Evolutionary conservation across 2,113 vertebrate genomes (phyloP).

Genomic region (Hypomesus transpacificus): DNA sequence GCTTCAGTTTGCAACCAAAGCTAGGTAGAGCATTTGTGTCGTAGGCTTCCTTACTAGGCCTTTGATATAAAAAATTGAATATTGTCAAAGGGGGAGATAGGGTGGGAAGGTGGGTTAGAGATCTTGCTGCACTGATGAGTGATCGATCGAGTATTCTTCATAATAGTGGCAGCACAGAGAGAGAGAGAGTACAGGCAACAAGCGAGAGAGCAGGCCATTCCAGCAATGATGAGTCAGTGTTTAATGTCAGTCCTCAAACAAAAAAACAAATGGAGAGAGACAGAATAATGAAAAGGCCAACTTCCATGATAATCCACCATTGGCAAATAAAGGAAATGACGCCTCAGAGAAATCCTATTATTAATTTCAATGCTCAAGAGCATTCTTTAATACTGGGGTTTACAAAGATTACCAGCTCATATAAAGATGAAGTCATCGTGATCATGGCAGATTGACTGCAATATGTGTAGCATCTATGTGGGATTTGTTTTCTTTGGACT

Average conservation of each 20-base stretch:
- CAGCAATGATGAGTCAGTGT: conserved; percentile 3
- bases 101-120: background rate
- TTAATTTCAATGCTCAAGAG: conserved; percentile 15
- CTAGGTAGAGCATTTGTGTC: conserved; percentile 18
- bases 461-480: background rate
- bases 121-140: background rate
- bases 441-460: background rate
- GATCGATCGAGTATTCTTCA: conserved; percentile 1
- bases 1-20: conserved; percentile 5
- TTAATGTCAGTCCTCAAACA: background rate
- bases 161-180: background rate
- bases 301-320: background rate
- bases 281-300: background rate
- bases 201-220: background rate
- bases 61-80: conserved; percentile 24
- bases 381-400: background rate
- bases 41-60: background rate
- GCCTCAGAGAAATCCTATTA: background rate
- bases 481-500: background rate
- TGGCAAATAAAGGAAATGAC: background rate
- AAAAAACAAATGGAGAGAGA: background rate
- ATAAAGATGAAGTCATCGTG: conserved; percentile 15
- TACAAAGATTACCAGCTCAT: conserved; percentile 6
- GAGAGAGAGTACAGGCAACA: background rate
- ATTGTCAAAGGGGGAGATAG: background rate